phyloP scores from a whole-genome alignment of 2,113 vertebrate species.

The Psettodes erumei region DNA sequence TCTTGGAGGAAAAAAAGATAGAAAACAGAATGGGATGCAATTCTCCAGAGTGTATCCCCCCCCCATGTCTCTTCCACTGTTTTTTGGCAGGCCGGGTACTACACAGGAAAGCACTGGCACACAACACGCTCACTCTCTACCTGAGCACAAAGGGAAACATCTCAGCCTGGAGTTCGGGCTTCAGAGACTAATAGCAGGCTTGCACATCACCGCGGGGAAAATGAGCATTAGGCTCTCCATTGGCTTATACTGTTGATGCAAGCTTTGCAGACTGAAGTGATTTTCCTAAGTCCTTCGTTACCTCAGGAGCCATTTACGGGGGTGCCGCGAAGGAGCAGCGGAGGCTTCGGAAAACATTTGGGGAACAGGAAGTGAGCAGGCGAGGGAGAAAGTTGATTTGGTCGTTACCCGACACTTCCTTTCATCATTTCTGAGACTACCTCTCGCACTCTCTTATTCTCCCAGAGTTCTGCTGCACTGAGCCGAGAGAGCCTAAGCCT shows the following conservation, averaged over 20 bases:
- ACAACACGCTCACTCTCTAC: constrained; percentile 73
- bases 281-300: constrained; percentile 63
- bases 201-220: constrained; percentile 65
- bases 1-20: constrained; percentile 54
- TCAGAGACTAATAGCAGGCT: constrained; percentile 70
- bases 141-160: constrained; percentile 77
- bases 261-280: constrained; percentile 59
- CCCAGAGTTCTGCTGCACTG: constrained; percentile 56
- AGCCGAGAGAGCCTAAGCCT: constrained; percentile 67
- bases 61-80: constrained; percentile 72
- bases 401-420: constrained; percentile 74
- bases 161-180: constrained; percentile 72
- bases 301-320: constrained; percentile 61
- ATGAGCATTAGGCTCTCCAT: constrained; percentile 58
- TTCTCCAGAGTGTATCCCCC: constrained; percentile 76
- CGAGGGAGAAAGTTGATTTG: constrained; percentile 60
- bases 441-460: constrained; percentile 58
- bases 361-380: constrained; percentile 49
- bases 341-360: constrained; percentile 67
- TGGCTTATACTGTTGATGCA: constrained; percentile 66
- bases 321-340: constrained; percentile 33
- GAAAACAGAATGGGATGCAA: constrained; percentile 78
- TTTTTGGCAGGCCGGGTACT: constrained; percentile 76
- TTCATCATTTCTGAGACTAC: constrained; percentile 71
- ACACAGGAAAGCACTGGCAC: constrained; percentile 77